Conservation (phyloP, 2,113 vertebrate species). For the Microtus oregoni region DNA sequence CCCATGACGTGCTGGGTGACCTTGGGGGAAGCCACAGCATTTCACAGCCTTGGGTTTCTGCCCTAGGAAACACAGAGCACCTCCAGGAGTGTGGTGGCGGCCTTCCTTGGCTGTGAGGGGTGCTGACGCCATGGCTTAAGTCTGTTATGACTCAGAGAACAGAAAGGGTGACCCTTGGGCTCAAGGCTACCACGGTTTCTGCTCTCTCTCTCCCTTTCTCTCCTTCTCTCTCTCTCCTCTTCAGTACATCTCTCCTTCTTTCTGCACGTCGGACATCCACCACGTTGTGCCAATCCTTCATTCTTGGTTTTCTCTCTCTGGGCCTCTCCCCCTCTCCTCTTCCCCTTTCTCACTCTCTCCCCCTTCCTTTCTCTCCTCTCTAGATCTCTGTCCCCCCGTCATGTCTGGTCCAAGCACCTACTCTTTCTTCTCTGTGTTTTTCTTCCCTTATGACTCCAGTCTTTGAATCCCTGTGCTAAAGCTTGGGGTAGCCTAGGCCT, state of each 20-base stretch:
- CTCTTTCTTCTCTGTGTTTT: not conserved
- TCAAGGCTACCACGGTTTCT: not conserved
- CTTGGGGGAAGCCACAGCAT: not conserved
- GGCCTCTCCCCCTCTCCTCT: not conserved
- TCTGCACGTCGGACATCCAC: not conserved
- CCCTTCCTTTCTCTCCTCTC: not conserved
- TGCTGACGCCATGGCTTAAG: rapidly evolving
- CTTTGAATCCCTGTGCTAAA: not conserved
- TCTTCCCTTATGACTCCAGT: not conserved
- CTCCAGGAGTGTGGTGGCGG: not conserved
- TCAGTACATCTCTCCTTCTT: no score
- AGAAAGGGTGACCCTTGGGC: not conserved
- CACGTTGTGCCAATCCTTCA: not conserved
- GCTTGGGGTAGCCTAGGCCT: not conserved
- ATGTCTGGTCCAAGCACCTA: not conserved
- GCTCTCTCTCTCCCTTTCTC: not conserved
- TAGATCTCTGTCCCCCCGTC: not conserved
- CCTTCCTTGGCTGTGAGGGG: not conserved
- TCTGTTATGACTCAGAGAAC: not conserved
- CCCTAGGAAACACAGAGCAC: not conserved
- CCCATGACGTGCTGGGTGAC: not conserved
- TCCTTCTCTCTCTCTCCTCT: not conserved
- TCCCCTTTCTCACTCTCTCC: not conserved
- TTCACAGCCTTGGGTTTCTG: not conserved
- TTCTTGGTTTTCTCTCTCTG: not conserved